Evolutionary conservation across 92 coral and sea anemone genomes (phyloP), one percentile per base, ranked within the genome.

Genomic region (Umimayanthus chanpuru): DNA sequence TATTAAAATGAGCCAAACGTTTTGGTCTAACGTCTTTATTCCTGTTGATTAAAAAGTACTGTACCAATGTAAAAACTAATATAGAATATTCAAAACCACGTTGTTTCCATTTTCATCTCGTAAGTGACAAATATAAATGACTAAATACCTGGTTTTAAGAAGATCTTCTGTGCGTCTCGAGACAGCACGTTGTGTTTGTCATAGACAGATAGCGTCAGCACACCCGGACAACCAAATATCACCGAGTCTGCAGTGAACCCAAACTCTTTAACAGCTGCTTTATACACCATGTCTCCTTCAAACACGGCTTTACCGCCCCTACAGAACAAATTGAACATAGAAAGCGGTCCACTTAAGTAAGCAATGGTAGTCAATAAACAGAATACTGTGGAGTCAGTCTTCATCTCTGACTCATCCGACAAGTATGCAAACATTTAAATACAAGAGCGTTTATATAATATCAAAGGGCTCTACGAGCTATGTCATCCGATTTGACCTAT

Each of bases 151-250:
- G 98, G 93, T 88, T 89, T 93, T 26, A 94, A 89, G 76, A 53
- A 85, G 70, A 94, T 91, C 73, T 88, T 88, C 66, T 89, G 92
- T 15, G 96, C 80, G 85, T 94, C 98, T 61, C 92, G 94, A 38
- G 93, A 76, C 82, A 94, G 88, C 38, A 75, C 88, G 82, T 89
- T 81, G 68, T 90, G 82, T 85, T 91, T 88, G 90, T 94, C 98
- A 76, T 38, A 77, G 14, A 94, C 92, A 32, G 92, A 88, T 92
- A 94, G 93, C 15, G 96, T 93, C n/a, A 94, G 28, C 6, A 88
- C 70, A 47, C 98, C 93, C n/a, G 95, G 98, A 23, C 80, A 40
- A 64, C 98, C 98, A 29, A 92, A 87, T 68, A 94, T 91, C 47
- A 81, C 90, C 7, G 98, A 90, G 53, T 94, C 98, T 40, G 76